Evolutionary conservation across 2,797 vertebrate genomes (phyloP).

Genomic region (Myotis daubentonii): DNA sequence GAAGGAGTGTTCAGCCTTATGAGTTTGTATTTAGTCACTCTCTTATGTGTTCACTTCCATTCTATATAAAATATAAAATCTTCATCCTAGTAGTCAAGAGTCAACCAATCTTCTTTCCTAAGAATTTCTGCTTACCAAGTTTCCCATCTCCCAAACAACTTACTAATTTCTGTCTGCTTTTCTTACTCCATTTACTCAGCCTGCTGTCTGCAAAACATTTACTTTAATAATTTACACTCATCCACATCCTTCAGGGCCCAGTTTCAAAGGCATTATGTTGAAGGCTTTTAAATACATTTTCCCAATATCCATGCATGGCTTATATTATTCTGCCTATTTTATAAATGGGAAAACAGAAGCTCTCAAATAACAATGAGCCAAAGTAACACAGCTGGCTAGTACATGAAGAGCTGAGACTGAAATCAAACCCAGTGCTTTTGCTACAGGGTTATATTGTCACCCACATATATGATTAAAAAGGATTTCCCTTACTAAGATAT

Average conservation of each 20-base stretch:
- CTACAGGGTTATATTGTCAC: background rate
- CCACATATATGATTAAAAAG: background rate
- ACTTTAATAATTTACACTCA: background rate
- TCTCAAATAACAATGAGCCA: background rate
- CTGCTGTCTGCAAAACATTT: background rate
- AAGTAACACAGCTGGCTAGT: background rate
- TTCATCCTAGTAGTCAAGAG: background rate
- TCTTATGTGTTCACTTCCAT: background rate
- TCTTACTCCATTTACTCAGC: background rate
- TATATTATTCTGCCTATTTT: background rate
- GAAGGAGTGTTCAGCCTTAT: background rate
- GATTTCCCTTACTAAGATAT: background rate
- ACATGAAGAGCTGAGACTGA: background rate
- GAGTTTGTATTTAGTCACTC: background rate
- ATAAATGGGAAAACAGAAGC: background rate
- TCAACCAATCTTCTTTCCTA: background rate
- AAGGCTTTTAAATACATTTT: background rate
- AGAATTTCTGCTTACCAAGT: background rate
- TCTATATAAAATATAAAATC: background rate
- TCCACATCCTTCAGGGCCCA: background rate
- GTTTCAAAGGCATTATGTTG: background rate
- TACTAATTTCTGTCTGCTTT: background rate
- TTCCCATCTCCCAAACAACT: background rate
- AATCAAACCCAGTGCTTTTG: background rate
- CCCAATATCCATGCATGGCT: background rate